Evolutionary conservation across 2,113 vertebrate genomes (phyloP).

Genomic region (Cyprinodon brontotheroides): DNA sequence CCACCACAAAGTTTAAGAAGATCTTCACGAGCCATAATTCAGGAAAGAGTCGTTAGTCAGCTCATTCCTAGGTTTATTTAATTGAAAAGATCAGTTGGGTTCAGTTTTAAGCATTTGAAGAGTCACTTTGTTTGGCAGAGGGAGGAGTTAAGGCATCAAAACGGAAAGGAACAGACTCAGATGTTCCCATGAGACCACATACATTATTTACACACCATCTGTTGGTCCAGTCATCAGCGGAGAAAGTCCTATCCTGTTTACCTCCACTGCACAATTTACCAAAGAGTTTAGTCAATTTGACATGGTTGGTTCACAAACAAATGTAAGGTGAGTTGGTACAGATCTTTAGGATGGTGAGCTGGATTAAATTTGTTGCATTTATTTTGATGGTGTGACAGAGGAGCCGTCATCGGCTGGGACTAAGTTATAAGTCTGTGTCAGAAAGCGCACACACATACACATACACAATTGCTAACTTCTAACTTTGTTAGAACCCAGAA

Average conservation of each 20-base stretch:
- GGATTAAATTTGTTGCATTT: neutral
- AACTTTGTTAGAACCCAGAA: no score
- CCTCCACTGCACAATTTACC: constrained; percentile 52
- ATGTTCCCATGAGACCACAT: constrained; percentile 52
- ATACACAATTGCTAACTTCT: no score
- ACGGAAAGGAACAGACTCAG: constrained; percentile 44
- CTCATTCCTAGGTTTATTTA: neutral
- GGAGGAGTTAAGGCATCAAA: constrained; percentile 36
- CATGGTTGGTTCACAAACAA: constrained; percentile 21
- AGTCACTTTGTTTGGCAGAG: constrained; percentile 43
- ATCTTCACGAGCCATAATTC: no score
- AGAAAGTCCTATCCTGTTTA: constrained; percentile 59
- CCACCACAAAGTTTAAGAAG: no score
- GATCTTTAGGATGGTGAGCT: no score
- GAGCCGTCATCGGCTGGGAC: no score
- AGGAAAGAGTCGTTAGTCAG: neutral
- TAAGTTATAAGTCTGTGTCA: no score
- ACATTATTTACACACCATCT: constrained; percentile 71
- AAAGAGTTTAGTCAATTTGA: constrained; percentile 57
- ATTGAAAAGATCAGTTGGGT: constrained; percentile 13
- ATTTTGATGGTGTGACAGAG: no score
- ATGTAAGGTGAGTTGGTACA: neutral
- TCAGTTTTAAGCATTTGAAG: constrained; percentile 13
- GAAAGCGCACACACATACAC: no score
- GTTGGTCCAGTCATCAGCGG: constrained; percentile 61